Base-by-base conservation (phyloP, 2,888 invertebrate genomes). In the Hypolimnas misippus region DNA sequence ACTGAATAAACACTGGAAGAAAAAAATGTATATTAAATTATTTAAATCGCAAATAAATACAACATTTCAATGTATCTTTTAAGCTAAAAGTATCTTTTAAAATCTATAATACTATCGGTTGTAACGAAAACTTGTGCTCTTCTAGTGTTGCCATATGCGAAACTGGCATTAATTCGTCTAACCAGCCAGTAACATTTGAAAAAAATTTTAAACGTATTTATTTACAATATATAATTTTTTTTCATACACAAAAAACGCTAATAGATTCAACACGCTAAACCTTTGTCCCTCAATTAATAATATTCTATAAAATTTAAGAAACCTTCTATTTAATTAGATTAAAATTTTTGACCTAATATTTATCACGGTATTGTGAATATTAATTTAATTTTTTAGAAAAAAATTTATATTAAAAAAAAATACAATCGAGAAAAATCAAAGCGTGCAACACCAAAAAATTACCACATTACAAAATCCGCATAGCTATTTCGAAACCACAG, bases 1-100 rank as follows among this genome's bases (percentile, higher is more conserved):
- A 89, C 89, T 88, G 88, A 82, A 56, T 50, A 59, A 60, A 33
- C 64, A 65, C 53, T 70, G 68, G 67, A 72, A 70, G 55, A 60
- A 73, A 69, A 72, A 12, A 67, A 66, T 59, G 70, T 70, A 69
- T 70, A 63, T 54, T 55, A 64, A 64, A 62, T 49, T 63, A 50
- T 35, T 66, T 58, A 40, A 19, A 67, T 68, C 31, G 59, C 65
- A 57, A 66, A 63, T 66, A 63, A 66, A 66, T 66, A 66, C 44
- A 62, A 57, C 33, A 25, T 59, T 53, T 59, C 21, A 49, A 49
- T 25, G 29, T 46, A 46, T 17, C 2, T 46, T 52, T 42, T 40
- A 61, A 64, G 57, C 59, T 58, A 53, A 61, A 46, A 46, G 44
- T 46, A 46, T 46, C 21, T 46, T 44, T 58, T 31, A 58, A 62